Conservation (phyloP, 2,113 vertebrate species). For the Vanacampus margaritifer region DNA sequence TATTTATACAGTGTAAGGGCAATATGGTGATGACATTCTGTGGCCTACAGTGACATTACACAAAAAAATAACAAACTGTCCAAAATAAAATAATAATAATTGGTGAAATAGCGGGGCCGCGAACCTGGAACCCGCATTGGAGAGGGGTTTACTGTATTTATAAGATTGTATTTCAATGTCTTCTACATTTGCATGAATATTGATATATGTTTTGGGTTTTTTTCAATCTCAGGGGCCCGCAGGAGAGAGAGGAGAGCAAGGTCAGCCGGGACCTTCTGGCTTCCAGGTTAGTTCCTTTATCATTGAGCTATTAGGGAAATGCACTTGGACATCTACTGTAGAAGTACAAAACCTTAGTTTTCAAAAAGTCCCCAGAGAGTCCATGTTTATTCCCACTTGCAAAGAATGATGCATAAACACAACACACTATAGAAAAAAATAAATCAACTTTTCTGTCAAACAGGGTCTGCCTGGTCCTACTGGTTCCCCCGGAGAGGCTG, state of each 20-base stretch:
- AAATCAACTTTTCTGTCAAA: conserved; percentile 24
- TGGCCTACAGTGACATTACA: too few species aligned
- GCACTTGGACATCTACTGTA: background rate
- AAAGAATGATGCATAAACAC: background rate
- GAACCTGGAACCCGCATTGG: too few species aligned
- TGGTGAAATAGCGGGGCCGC: too few species aligned
- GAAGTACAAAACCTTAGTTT: background rate
- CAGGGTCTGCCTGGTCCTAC: conserved; percentile 92
- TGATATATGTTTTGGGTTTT: background rate
- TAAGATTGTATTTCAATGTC: background rate
- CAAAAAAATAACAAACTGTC: too few species aligned
- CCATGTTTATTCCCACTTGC: background rate
- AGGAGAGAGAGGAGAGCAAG: conserved; percentile 96
- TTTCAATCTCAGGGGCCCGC: conserved; percentile 77
- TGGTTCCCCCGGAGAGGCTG: conserved; percentile 87
- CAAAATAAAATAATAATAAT: too few species aligned
- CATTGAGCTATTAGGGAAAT: background rate
- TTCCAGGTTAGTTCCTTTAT: conserved; percentile 83
- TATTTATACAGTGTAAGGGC: too few species aligned
- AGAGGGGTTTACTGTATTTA: too few species aligned
- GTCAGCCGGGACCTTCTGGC: conserved; percentile 87
- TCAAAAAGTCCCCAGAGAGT: background rate
- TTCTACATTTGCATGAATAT: background rate
- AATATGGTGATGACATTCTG: too few species aligned
- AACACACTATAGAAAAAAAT: background rate